A percentile compares a stretch with the other conserved stretches of the same genome.
Conservation (phyloP, 2,797 vertebrate species). For the Florisuga fusca region DNA sequence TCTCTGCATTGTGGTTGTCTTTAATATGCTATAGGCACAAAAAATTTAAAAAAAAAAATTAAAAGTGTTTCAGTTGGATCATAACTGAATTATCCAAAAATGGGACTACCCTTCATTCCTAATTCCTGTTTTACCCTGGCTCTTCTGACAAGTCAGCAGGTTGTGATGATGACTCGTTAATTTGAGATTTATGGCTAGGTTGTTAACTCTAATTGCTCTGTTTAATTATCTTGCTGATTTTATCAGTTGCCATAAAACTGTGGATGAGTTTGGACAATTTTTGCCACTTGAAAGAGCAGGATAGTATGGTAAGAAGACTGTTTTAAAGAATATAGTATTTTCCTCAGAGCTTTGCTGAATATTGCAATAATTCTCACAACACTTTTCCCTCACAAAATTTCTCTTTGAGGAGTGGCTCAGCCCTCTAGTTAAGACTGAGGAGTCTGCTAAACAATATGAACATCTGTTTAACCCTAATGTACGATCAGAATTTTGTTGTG, state of each 20-base stretch:
- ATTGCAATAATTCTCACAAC: background rate
- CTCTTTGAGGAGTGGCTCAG: background rate
- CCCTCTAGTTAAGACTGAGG: background rate
- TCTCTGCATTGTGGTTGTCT: constrained; percentile 43
- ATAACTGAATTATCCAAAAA: background rate
- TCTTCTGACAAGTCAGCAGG: background rate
- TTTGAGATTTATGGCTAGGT: background rate
- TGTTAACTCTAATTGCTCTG: background rate
- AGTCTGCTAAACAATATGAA: background rate
- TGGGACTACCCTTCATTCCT: background rate
- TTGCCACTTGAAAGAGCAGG: background rate
- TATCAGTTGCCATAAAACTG: background rate
- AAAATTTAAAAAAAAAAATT: background rate
- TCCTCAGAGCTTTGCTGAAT: background rate
- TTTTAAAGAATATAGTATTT: background rate
- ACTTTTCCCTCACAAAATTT: no score
- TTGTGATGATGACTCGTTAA: background rate
- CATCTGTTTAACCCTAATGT: background rate
- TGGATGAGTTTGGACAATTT: background rate
- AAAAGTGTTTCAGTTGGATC: background rate
- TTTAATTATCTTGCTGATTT: background rate
- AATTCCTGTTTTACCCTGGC: background rate
- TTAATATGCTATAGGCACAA: constrained; percentile 57
- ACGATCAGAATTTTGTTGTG: background rate
- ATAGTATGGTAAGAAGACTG: background rate